phyloP scores from a whole-genome alignment of 2,797 vertebrate species.

The Phalloptychus januarius region DNA sequence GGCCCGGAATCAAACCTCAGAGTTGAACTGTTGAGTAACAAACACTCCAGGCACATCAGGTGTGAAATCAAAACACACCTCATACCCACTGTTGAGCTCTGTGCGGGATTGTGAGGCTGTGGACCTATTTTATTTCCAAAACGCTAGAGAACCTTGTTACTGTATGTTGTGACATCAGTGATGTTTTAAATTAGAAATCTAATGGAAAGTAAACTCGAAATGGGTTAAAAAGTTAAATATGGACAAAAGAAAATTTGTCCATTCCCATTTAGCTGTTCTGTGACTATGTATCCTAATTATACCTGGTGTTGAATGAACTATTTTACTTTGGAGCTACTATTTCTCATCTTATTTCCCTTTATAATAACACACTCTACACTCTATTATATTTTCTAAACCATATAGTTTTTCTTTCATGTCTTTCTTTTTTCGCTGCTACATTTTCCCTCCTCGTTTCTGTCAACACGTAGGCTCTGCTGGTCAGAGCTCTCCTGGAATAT shows the following conservation, averaged over 20 bases:
- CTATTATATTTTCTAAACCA: neutral
- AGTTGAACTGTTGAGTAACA: neutral
- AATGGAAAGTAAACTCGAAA: neutral
- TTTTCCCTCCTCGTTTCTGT: neutral
- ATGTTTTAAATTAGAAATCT: neutral
- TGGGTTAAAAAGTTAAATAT: neutral
- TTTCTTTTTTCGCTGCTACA: neutral
- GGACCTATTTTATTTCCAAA: neutral
- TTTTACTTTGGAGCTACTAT: neutral
- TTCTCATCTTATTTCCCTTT: neutral
- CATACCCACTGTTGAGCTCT: neutral
- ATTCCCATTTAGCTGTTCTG: neutral
- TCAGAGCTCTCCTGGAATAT: conserved; percentile 84
- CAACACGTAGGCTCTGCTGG: conserved; percentile 77
- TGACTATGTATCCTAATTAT: neutral
- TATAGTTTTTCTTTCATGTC: neutral
- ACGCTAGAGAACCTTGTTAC: neutral
- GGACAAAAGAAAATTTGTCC: too few species aligned
- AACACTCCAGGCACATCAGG: neutral
- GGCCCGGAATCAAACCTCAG: neutral
- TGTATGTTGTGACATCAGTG: neutral
- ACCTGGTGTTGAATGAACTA: neutral
- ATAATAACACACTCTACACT: neutral
- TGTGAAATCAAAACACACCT: neutral
- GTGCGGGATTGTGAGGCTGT: neutral